phyloP scores from a whole-genome alignment of 37 sponge, comb jelly and placozoan species.

The Dysidea cf. avara region DNA sequence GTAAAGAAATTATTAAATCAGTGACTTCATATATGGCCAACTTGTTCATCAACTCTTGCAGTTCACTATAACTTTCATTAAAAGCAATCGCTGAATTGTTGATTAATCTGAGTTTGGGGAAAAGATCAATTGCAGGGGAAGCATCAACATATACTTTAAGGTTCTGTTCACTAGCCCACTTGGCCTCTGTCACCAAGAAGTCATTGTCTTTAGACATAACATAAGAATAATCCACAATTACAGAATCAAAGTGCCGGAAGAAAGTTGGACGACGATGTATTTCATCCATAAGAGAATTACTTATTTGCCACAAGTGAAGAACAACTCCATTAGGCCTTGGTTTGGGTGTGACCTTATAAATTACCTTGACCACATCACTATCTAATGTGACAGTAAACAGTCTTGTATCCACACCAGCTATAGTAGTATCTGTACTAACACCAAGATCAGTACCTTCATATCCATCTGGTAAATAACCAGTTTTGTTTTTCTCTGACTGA shows the following conservation, averaged over 20 bases:
- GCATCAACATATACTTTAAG: slow-evolving; percentile 45
- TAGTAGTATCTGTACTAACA: slow-evolving; percentile 36
- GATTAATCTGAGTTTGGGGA: slow-evolving; percentile 32
- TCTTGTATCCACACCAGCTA: slow-evolving; percentile 58
- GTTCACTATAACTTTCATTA: slow-evolving; percentile 1
- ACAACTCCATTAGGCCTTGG: slow-evolving; percentile 39
- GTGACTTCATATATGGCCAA: slow-evolving; percentile 15
- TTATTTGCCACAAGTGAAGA: slow-evolving; percentile 33
- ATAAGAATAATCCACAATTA: slow-evolving; percentile 46
- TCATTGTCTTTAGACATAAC: slow-evolving; percentile 21
- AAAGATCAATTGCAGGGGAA: slow-evolving; percentile 34
- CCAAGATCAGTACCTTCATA: slow-evolving; percentile 35
- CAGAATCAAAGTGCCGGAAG: slow-evolving; percentile 51
- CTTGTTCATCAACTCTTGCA: slow-evolving; percentile 22
- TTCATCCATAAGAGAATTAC: slow-evolving; percentile 23
- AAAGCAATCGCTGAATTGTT: slow-evolving; percentile 15
- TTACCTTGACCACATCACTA: background rate
- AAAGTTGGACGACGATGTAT: slow-evolving; percentile 42
- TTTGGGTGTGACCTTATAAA: slow-evolving; percentile 26
- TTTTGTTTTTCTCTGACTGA: slow-evolving; percentile 44
- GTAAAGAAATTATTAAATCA: slow-evolving; percentile 46
- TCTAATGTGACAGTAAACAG: slow-evolving; percentile 27
- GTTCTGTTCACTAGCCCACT: slow-evolving; percentile 25
- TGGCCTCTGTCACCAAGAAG: slow-evolving; percentile 20
- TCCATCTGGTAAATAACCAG: slow-evolving; percentile 56